A percentile compares a stretch with the other conserved stretches of the same genome.
Conservation (phyloP, 2,113 vertebrate species). For the Datnioides undecimradiatus region DNA sequence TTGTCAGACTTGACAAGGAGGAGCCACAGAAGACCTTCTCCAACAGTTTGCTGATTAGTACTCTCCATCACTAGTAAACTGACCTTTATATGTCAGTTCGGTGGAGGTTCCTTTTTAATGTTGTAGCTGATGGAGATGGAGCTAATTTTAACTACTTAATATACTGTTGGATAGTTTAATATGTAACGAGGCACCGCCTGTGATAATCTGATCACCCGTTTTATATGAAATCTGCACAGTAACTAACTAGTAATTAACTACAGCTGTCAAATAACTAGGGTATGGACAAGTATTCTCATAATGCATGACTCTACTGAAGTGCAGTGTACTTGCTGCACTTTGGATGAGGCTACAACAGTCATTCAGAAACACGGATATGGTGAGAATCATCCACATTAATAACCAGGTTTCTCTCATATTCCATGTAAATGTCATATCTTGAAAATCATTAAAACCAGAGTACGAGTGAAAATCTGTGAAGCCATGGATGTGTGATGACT, state of each 20-base stretch:
- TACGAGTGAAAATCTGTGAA: neutral
- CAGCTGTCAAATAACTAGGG: neutral
- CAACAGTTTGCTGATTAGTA: constrained; percentile 20
- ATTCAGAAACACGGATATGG: neutral
- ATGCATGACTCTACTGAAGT: neutral
- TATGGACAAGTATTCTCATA: neutral
- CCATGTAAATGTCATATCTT: neutral
- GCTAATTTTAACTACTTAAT: constrained; percentile 9
- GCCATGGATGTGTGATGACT: neutral
- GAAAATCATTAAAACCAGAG: neutral
- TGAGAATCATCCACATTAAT: neutral
- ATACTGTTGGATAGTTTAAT: neutral
- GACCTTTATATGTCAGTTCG: constrained; percentile 44
- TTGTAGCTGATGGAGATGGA: constrained; percentile 2
- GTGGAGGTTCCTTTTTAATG: constrained; percentile 4
- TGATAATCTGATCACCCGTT: neutral
- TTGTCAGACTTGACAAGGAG: constrained; percentile 2
- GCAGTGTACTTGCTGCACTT: neutral
- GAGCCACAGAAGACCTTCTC: constrained; percentile 2
- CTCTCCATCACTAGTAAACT: constrained; percentile 23
- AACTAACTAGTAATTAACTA: neutral
- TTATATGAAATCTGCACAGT: neutral
- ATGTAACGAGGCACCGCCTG: neutral
- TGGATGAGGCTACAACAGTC: neutral
- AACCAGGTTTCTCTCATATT: neutral